These are phyloP conservation scores for Chorisops tibialis DNA, from an alignment of 2,888 invertebrate genomes.

Conservation along the genomic window DNA sequence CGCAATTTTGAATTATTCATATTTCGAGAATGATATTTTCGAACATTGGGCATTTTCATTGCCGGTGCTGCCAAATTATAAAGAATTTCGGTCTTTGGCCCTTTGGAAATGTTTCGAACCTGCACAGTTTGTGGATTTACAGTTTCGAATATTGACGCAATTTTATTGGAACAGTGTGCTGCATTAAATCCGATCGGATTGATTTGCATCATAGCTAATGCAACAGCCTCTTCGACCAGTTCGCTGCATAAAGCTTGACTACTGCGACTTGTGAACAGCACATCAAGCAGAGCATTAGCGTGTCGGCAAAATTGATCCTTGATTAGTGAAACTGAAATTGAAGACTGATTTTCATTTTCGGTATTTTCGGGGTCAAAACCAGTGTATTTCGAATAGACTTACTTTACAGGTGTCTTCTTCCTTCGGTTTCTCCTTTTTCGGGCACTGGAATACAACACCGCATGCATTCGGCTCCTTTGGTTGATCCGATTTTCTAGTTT, in stretches of 20 bases:
- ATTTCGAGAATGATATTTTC: too few species aligned
- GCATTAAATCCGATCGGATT: neutral
- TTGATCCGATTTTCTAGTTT: neutral
- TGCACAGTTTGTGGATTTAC: too few species aligned
- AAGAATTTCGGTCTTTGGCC: too few species aligned
- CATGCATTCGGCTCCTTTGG: neutral
- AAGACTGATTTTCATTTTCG: conserved; percentile 15
- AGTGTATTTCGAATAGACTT: neutral
- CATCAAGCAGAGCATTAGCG: too few species aligned
- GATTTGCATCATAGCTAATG: neutral
- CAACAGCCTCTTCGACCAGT: too few species aligned
- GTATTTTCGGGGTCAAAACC: neutral
- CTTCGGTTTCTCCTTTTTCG: conserved; percentile 2
- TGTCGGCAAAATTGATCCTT: too few species aligned
- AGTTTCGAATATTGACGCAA: neutral
- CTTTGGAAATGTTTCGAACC: too few species aligned
- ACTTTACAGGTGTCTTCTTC: neutral
- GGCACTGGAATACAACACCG: conserved; percentile 6
- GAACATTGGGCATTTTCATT: too few species aligned
- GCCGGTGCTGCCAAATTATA: too few species aligned
- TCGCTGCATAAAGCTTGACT: too few species aligned
- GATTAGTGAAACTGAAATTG: conserved; percentile 1
- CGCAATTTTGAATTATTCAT: too few species aligned
- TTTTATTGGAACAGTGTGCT: neutral
- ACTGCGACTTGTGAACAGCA: too few species aligned